phyloP scores from a whole-genome alignment of 1,140 invertebrate species.

The Drosophila malerkotliana region DNA sequence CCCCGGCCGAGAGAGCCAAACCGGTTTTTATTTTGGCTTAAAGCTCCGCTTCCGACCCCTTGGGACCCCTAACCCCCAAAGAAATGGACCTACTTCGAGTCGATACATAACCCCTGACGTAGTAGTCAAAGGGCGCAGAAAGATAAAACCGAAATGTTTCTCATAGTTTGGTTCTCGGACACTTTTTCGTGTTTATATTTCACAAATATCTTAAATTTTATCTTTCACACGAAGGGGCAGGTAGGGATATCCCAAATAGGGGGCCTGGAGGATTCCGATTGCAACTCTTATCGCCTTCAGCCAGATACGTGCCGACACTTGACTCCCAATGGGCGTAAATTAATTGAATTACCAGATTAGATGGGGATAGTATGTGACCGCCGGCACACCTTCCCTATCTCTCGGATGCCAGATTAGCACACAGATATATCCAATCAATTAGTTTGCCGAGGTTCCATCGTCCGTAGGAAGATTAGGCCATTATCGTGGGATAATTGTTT shows the following conservation, averaged over 20 bases:
- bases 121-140: background rate
- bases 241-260: background rate
- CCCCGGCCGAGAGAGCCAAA: constrained; percentile 4
- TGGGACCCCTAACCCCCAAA: background rate
- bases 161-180: too few species aligned
- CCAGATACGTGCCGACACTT: constrained; percentile 53
- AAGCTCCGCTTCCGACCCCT: constrained; percentile 4
- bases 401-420: constrained; percentile 19
- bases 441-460: background rate
- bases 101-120: background rate
- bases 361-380: constrained; percentile 38
- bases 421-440: constrained; percentile 25
- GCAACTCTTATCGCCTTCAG: constrained; percentile 33
- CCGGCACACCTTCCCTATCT: constrained; percentile 24
- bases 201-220: background rate
- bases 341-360: constrained; percentile 57
- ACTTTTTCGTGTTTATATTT: too few species aligned
- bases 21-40: constrained; percentile 19
- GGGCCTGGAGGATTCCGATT: constrained; percentile 5
- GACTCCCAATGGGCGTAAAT: constrained; percentile 23
- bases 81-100: background rate
- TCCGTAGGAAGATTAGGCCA: background rate
- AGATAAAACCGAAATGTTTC: background rate
- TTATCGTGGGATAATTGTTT: background rate
- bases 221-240: background rate